phyloP scores from a whole-genome alignment of 2,888 invertebrate genomes.

The Tetranychus truncatus region DNA sequence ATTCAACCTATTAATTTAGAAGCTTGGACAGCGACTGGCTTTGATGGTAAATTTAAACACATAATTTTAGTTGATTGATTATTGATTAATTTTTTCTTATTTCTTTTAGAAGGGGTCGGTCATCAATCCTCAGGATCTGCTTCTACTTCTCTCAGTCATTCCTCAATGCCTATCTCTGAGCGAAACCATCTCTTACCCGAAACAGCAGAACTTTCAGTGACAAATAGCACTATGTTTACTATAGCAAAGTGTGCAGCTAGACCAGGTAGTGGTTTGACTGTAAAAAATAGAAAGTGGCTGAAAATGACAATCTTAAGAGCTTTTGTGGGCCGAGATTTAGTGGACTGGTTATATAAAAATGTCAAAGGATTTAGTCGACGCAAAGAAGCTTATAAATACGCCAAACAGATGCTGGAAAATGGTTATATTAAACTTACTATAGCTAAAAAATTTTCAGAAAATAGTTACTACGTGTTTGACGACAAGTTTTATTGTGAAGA shows the following conservation, averaged over 20 bases:
- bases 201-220: slow-evolving; percentile 38
- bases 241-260: slow-evolving; percentile 89
- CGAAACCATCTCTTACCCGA: slow-evolving; percentile 40
- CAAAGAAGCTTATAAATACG: slow-evolving; percentile 86
- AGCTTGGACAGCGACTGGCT: slow-evolving; percentile 82
- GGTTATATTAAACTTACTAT: slow-evolving; percentile 94
- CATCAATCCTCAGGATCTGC: slow-evolving; percentile 41
- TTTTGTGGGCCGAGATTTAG: slow-evolving; percentile 72
- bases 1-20: slow-evolving; percentile 88
- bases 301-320: slow-evolving; percentile 98
- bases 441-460: slow-evolving; percentile 67
- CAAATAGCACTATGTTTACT: slow-evolving; percentile 53
- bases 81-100: too few relatives aligned
- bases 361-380: slow-evolving; percentile 86
- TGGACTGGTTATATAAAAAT: slow-evolving; percentile 87
- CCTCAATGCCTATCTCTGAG: slow-evolving; percentile 50
- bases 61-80: too few relatives aligned
- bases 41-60: background rate
- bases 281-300: slow-evolving; percentile 93
- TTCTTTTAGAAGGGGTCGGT: too few relatives aligned
- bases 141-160: slow-evolving; percentile 26
- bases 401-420: slow-evolving; percentile 72
- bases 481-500: background rate
- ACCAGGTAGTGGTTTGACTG: slow-evolving; percentile 86
- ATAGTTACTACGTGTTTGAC: slow-evolving; percentile 67